A percentile compares a stretch with the other conserved stretches of the same genome.
These are phyloP conservation scores for Lobophora halterata DNA, from an alignment of 2,888 invertebrate genomes.

Conservation along the genomic window DNA sequence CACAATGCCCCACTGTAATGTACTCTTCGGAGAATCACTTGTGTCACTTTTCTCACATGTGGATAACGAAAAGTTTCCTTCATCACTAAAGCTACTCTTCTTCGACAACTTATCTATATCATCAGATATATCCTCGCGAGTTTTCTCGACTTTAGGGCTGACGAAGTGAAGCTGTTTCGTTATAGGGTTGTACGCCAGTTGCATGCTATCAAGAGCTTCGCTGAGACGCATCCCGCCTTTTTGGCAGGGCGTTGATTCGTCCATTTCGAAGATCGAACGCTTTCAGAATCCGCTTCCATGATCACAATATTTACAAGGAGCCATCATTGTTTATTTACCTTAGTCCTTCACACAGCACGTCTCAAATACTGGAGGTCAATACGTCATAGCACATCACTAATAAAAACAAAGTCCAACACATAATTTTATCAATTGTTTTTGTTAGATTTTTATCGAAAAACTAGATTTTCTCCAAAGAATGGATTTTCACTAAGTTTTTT, in stretches of 20 bases:
- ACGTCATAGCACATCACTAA: slow-evolving; percentile 7
- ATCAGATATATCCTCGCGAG: slow-evolving; percentile 51
- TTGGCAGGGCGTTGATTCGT: slow-evolving; percentile 61
- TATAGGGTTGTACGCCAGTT: slow-evolving; percentile 87
- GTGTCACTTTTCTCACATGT: slow-evolving; percentile 77
- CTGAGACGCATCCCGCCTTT: slow-evolving; percentile 82
- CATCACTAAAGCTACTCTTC: slow-evolving; percentile 77
- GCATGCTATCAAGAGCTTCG: slow-evolving; percentile 86
- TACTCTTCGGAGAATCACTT: slow-evolving; percentile 76
- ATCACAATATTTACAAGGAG: slow-evolving; percentile 41
- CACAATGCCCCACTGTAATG: slow-evolving; percentile 72
- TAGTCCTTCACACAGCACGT: slow-evolving; percentile 1
- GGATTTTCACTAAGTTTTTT: too few relatives aligned
- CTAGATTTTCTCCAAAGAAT: slow-evolving; percentile 13
- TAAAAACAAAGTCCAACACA: slow-evolving; percentile 16
- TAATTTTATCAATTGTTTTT: slow-evolving; percentile 35
- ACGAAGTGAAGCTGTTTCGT: slow-evolving; percentile 86
- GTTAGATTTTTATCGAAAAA: too few relatives aligned
- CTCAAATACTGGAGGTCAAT: too few relatives aligned
- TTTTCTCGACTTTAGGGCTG: slow-evolving; percentile 66
- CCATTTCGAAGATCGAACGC: slow-evolving; percentile 44
- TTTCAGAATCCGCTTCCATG: slow-evolving; percentile 52
- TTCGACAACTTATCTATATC: slow-evolving; percentile 72
- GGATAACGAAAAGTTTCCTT: slow-evolving; percentile 74
- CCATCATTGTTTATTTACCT: slow-evolving; percentile 38